phyloP scores from a whole-genome alignment of 2,888 invertebrate species.

The Scaptomyza parva region DNA sequence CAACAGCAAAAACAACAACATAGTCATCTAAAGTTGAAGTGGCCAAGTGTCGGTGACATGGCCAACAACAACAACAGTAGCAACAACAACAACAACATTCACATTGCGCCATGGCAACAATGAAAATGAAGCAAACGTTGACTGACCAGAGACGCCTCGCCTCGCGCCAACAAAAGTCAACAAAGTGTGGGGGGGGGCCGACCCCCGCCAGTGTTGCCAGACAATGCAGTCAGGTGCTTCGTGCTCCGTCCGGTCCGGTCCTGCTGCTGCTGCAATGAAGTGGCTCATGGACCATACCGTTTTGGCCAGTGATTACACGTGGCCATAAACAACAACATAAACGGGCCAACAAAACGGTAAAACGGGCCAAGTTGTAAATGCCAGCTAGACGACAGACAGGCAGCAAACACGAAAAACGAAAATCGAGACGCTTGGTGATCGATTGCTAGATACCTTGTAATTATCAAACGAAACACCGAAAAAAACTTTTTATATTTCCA shows the following conservation, averaged over 20 bases:
- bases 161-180: constrained; percentile 11
- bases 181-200: not conserved
- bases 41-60: constrained; percentile 48
- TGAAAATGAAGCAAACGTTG: constrained; percentile 58
- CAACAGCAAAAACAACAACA: constrained; percentile 24
- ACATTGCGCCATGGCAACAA: constrained; percentile 48
- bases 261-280: constrained; percentile 64
- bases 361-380: constrained; percentile 47
- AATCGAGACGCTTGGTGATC: not conserved
- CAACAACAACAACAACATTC: constrained; percentile 30
- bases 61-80: constrained; percentile 24
- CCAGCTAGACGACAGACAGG: constrained; percentile 16
- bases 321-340: constrained; percentile 69
- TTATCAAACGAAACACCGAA: too few species aligned
- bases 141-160: constrained; percentile 33
- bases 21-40: constrained; percentile 43
- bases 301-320: constrained; percentile 70
- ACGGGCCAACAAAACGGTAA: constrained; percentile 25
- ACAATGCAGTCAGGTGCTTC: constrained; percentile 14
- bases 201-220: constrained; percentile 9
- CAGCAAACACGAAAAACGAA: constrained; percentile 17
- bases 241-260: too few species aligned
- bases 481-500: too few species aligned
- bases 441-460: not conserved
- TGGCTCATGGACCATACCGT: constrained; percentile 59